Percentiles rank a stretch among this genome's conserved stretches.
phyloP scores from a whole-genome alignment of 1,140 invertebrate species.

The Meteorus sp. region DNA sequence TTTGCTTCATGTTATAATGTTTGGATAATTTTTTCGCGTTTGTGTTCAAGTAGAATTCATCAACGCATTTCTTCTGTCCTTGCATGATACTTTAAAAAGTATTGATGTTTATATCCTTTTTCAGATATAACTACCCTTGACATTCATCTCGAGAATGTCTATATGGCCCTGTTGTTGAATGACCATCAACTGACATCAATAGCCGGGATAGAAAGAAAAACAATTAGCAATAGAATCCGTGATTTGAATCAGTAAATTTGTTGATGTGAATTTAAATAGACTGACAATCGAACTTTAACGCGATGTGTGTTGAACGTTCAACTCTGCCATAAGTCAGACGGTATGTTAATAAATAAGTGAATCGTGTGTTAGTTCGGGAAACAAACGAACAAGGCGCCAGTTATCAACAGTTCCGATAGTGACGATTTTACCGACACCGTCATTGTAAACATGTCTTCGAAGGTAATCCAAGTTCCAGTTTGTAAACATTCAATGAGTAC shows the following conservation, averaged over 20 bases:
- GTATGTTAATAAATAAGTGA: too few relatives aligned
- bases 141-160: neutral
- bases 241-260: neutral
- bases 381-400: conserved; percentile 10
- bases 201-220: neutral
- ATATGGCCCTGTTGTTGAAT: neutral
- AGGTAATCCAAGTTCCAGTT: neutral
- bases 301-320: too few relatives aligned
- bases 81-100: neutral
- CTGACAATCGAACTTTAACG: too few relatives aligned
- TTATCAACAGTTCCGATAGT: neutral
- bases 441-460: neutral
- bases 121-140: neutral
- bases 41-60: too few relatives aligned
- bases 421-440: neutral
- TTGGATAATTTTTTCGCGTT: too few relatives aligned
- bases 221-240: neutral
- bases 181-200: neutral
- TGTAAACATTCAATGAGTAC: too few relatives aligned
- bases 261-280: neutral
- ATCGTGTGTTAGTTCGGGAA: conserved; percentile 4
- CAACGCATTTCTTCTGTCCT: too few relatives aligned
- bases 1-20: too few relatives aligned
- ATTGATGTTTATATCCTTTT: conserved; percentile 11
- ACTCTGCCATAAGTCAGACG: too few relatives aligned